Evolutionary conservation across 2,113 vertebrate genomes (phyloP).

Genomic region (Myodes glareolus): DNA sequence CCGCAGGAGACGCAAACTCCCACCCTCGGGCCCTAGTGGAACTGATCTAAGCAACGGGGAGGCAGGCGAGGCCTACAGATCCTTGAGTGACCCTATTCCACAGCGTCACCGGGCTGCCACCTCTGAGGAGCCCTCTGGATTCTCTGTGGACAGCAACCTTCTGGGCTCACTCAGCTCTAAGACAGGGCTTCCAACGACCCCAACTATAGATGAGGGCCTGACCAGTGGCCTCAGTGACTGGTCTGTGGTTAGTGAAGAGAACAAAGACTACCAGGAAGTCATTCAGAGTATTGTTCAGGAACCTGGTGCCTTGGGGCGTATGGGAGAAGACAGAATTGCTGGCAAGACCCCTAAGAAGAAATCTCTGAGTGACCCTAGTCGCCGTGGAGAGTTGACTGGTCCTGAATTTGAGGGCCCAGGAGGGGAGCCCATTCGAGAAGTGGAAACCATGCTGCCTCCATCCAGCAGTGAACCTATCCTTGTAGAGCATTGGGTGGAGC

Average conservation of each 20-base stretch:
- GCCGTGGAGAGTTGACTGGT: constrained; percentile 88
- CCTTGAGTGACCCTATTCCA: constrained; percentile 98
- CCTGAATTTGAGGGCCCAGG: constrained; percentile 86
- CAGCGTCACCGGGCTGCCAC: constrained; percentile 89
- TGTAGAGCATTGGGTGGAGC: constrained; percentile 86
- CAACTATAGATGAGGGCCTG: constrained; percentile 88
- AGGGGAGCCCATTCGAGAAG: constrained; percentile 91
- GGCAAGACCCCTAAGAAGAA: constrained; percentile 97
- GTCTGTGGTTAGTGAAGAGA: constrained; percentile 92
- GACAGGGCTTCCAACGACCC: constrained; percentile 84
- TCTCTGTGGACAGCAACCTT: constrained; percentile 96
- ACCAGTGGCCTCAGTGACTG: constrained; percentile 92
- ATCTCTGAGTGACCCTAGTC: constrained; percentile 97
- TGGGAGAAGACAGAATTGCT: constrained; percentile 91
- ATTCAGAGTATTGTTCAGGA: constrained; percentile 95
- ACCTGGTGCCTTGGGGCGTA: constrained; percentile 92
- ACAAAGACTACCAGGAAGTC: constrained; percentile 93
- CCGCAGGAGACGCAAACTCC: constrained; percentile 94
- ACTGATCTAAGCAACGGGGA: constrained; percentile 91
- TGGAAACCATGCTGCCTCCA: constrained; percentile 92
- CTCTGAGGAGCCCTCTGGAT: constrained; percentile 90
- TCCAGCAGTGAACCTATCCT: constrained; percentile 97
- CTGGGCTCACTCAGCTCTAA: constrained; percentile 92
- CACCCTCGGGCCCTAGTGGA: constrained; percentile 87
- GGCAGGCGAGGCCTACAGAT: constrained; percentile 91